phyloP scores from a whole-genome alignment of 2,113 vertebrate genomes.

The Actenoides hombroni region DNA sequence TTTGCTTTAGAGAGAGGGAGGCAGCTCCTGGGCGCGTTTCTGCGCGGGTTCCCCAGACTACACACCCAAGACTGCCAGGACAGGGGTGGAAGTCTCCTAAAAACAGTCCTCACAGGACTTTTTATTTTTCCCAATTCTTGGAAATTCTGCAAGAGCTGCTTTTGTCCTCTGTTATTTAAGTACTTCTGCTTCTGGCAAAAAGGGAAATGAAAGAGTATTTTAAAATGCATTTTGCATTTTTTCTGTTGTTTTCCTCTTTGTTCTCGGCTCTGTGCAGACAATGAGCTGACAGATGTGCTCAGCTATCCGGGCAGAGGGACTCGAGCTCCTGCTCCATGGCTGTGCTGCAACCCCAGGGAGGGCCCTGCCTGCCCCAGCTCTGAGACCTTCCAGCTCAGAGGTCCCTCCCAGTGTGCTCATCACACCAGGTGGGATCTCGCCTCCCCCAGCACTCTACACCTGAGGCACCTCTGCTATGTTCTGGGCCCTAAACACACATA shows the following conservation, averaged over 20 bases:
- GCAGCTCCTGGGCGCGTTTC: neutral
- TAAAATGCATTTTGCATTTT: slow-evolving; percentile 54
- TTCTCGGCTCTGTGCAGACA: neutral
- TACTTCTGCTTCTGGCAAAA: slow-evolving; percentile 65
- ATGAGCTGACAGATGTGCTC: slow-evolving; percentile 37
- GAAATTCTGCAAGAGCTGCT: slow-evolving; percentile 56
- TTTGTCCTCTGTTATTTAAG: slow-evolving; percentile 60
- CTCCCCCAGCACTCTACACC: neutral
- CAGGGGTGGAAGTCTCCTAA: neutral
- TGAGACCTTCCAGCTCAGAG: fast-evolving
- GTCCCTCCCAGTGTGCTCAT: neutral
- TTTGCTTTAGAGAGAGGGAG: neutral
- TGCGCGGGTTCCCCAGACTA: neutral
- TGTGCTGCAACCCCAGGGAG: neutral
- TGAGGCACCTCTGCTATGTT: neutral
- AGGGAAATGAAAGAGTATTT: slow-evolving; percentile 66
- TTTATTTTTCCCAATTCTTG: slow-evolving; percentile 41
- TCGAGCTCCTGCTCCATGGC: neutral
- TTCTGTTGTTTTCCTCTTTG: slow-evolving; percentile 33
- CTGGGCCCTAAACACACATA: neutral
- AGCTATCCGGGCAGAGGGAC: neutral
- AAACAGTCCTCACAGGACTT: neutral
- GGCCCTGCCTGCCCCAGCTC: neutral
- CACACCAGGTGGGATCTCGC: neutral
- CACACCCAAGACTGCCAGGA: neutral